Conservation (phyloP, 2,797 vertebrate species). For the Mormyrus hasselquistii region DNA sequence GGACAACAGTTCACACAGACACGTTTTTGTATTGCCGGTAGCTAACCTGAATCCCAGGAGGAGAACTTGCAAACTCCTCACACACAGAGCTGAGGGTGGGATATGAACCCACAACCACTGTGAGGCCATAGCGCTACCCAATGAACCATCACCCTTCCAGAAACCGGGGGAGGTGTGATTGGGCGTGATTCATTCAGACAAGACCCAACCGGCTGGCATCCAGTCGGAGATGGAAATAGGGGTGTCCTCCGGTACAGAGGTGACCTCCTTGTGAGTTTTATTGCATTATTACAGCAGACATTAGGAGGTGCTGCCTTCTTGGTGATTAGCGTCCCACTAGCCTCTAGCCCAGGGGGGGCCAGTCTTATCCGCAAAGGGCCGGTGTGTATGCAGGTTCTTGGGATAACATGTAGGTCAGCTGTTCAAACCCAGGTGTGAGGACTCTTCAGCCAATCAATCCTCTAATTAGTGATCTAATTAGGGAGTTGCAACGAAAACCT, state of each 20-base stretch:
- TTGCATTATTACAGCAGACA: neutral
- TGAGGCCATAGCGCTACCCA: neutral
- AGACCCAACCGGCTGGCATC: neutral
- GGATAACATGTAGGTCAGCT: no score
- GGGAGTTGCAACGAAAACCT: no score
- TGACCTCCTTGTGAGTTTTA: neutral
- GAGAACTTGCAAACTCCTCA: neutral
- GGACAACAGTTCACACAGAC: neutral
- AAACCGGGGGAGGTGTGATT: neutral
- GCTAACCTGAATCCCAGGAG: neutral
- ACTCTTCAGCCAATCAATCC: no score
- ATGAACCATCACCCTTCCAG: neutral
- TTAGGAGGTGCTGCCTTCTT: neutral
- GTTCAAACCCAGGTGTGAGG: no score
- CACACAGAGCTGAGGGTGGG: neutral
- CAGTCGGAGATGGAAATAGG: neutral
- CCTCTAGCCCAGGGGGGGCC: neutral
- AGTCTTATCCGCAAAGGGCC: no score
- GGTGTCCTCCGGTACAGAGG: neutral
- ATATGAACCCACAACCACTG: neutral
- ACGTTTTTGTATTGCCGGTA: neutral
- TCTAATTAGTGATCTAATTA: no score
- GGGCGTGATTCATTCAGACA: neutral
- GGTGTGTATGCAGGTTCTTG: no score
- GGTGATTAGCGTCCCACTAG: neutral